phyloP scores from a whole-genome alignment of 2,797 vertebrate species.

The Loriculus beryllinus region DNA sequence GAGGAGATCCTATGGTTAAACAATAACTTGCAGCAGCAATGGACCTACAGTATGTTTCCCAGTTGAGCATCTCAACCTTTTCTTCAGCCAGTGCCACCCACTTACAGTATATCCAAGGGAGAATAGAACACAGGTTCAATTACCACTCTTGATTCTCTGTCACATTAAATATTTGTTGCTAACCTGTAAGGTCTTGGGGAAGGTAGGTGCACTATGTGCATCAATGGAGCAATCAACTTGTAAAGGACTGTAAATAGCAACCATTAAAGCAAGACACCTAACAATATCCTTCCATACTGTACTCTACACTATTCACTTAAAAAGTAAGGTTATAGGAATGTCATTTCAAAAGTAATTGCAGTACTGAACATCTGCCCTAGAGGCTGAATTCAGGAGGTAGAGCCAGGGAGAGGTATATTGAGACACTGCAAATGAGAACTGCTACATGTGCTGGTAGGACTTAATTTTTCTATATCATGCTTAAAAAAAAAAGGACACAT shows the following conservation, averaged over 20 bases:
- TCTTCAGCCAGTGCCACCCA: background rate
- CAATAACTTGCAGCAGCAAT: background rate
- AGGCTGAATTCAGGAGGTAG: background rate
- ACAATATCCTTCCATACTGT: background rate
- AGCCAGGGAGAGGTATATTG: background rate
- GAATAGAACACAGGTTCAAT: background rate
- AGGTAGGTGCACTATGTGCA: background rate
- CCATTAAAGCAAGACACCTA: background rate
- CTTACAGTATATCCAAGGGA: background rate
- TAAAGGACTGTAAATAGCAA: background rate
- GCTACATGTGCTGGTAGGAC: background rate
- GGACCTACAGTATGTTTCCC: fast-evolving
- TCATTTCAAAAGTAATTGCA: background rate
- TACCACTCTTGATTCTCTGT: background rate
- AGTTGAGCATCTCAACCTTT: background rate
- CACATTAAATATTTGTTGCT: background rate
- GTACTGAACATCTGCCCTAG: background rate
- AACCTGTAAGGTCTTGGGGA: background rate
- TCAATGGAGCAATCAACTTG: background rate
- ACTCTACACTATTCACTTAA: background rate
- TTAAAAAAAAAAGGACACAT: background rate
- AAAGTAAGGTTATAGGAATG: background rate
- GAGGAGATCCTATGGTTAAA: background rate
- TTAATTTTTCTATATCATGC: background rate
- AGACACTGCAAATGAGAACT: background rate